Percentiles rank a stretch among this genome's conserved stretches.
Evolutionary conservation across 1,140 invertebrate species (phyloP).

Genomic region (Cyclina sinensis): DNA sequence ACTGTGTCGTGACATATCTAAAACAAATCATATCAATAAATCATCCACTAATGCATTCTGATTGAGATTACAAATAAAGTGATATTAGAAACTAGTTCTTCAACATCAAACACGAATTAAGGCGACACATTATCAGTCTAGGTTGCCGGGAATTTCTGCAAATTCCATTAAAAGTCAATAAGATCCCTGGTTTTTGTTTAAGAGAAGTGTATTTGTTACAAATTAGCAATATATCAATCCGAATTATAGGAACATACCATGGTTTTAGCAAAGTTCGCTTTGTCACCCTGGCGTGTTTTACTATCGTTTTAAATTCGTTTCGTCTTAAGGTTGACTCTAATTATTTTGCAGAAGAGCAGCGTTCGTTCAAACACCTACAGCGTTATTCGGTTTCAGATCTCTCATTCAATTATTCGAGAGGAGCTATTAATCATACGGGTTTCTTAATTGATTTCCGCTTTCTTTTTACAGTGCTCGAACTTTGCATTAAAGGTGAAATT

Average conservation of each 20-base stretch:
- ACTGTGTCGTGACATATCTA: conserved; percentile 6
- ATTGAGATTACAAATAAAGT: conserved; percentile 42
- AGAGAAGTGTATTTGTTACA: conserved; percentile 65
- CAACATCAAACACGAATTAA: conserved; percentile 68
- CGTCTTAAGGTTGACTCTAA: conserved; percentile 49
- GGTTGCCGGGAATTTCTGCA: conserved; percentile 6
- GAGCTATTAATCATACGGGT: conserved; percentile 52
- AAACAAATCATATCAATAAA: conserved; percentile 39
- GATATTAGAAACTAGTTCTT: conserved; percentile 67
- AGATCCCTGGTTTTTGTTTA: conserved; percentile 61
- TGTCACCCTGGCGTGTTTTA: conserved; percentile 31
- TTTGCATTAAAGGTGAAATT: conserved; percentile 64
- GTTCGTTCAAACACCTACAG: conserved; percentile 17
- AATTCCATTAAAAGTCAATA: conserved; percentile 70
- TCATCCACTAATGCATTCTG: conserved; percentile 61
- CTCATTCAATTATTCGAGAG: conserved; percentile 49
- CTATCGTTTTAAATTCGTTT: conserved; percentile 48
- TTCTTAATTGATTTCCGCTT: conserved; percentile 67
- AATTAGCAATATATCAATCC: conserved; percentile 68
- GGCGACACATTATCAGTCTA: conserved; percentile 47
- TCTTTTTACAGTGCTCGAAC: conserved; percentile 58
- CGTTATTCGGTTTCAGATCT: conserved; percentile 55
- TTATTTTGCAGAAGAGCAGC: conserved; percentile 39
- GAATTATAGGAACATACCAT: conserved; percentile 27
- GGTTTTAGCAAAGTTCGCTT: background rate